Percentiles rank a stretch among this genome's conserved stretches.
phyloP scores from a whole-genome alignment of 2,113 vertebrate genomes.

The Pelecanus crispus region DNA sequence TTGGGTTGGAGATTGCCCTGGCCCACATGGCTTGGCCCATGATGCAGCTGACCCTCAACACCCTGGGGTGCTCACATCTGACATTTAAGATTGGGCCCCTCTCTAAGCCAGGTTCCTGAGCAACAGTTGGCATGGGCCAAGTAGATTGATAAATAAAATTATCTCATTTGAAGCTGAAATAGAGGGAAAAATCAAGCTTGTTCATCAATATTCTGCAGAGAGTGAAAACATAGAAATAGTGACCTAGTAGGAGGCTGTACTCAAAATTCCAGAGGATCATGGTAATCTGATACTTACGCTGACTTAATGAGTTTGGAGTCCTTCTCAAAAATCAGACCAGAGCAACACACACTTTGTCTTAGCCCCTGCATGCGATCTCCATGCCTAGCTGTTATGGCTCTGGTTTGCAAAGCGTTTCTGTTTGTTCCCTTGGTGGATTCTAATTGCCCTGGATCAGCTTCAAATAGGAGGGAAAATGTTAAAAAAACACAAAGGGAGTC shows the following conservation, averaged over 20 bases:
- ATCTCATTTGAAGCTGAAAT: neutral
- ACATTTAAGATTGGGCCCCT: neutral
- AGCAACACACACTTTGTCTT: neutral
- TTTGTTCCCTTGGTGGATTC: neutral
- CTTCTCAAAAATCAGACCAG: neutral
- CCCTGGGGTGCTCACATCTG: neutral
- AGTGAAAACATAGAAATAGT: neutral
- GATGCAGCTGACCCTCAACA: neutral
- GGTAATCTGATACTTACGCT: neutral
- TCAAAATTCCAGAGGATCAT: neutral
- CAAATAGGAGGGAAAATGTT: neutral
- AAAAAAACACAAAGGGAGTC: neutral
- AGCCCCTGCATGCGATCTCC: neutral
- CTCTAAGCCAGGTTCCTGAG: neutral
- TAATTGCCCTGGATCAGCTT: neutral
- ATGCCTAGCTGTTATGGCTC: accelerated
- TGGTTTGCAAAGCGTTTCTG: neutral
- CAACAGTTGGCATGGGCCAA: neutral
- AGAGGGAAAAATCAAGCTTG: neutral
- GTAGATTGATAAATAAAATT: neutral
- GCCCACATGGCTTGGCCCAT: neutral
- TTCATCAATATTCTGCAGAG: neutral
- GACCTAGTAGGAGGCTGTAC: neutral
- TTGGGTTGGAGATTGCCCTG: neutral
- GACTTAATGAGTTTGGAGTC: neutral